These are phyloP conservation scores for Urosaurus nigricauda DNA, from an alignment of 2,797 vertebrate genomes.

Conservation along the genomic window DNA sequence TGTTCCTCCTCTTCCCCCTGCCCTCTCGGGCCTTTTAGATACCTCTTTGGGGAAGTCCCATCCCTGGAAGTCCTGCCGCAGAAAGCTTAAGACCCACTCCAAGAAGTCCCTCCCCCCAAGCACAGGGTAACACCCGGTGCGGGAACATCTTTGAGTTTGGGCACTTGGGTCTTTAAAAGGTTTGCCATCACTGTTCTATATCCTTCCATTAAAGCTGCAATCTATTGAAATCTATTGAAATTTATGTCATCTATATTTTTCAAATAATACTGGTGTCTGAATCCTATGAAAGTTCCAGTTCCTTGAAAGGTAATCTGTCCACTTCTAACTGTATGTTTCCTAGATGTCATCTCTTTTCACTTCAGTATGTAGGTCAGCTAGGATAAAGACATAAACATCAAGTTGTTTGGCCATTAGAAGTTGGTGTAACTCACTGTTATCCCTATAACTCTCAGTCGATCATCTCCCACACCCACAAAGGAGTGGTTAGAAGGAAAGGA, in stretches of 20 bases:
- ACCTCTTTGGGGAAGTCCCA: too few relatives aligned
- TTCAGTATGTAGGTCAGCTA: not conserved
- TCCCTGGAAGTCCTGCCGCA: too few relatives aligned
- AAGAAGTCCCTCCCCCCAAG: too few relatives aligned
- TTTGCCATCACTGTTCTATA: not conserved
- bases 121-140: too few relatives aligned
- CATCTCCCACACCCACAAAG: not conserved
- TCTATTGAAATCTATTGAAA: too few relatives aligned
- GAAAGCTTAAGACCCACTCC: too few relatives aligned
- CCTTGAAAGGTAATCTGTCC: not conserved
- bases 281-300: not conserved
- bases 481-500: not conserved
- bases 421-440: not conserved
- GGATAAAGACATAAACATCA: not conserved
- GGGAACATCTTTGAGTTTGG: too few relatives aligned
- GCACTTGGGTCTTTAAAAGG: too few relatives aligned
- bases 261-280: not conserved
- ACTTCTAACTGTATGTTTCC: not conserved
- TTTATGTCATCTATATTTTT: not conserved
- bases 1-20: too few relatives aligned
- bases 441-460: not conserved
- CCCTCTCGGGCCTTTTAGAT: too few relatives aligned
- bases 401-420: too few relatives aligned
- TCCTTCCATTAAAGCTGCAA: not conserved
- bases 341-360: not conserved